Conservation (phyloP, 2,888 invertebrate genomes). For the Lingula anatina region DNA sequence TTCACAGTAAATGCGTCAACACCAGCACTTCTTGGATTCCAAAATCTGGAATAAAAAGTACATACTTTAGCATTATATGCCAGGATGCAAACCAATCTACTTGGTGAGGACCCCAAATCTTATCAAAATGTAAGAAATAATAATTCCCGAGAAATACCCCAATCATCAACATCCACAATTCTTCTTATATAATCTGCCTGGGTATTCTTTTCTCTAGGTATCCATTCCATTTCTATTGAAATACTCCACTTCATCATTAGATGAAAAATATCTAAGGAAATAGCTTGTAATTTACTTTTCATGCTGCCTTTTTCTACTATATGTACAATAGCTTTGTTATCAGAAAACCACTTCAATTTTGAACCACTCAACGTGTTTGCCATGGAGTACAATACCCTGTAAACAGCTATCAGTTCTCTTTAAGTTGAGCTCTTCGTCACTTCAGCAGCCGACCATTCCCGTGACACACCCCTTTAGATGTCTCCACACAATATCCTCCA, state of each 20-base stretch:
- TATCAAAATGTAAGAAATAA: too few relatives aligned
- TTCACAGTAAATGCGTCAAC: slow-evolving; percentile 4
- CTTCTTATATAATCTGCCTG: too few relatives aligned
- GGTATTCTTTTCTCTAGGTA: slow-evolving; percentile 8
- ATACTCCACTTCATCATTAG: slow-evolving; percentile 4
- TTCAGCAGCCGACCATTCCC: too few relatives aligned
- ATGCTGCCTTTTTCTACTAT: slow-evolving; percentile 12
- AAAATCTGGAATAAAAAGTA: slow-evolving; percentile 9
- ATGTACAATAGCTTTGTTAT: slow-evolving; percentile 9
- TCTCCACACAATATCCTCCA: too few relatives aligned
- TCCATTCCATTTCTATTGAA: slow-evolving; percentile 7
- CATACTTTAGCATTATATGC: too few relatives aligned
- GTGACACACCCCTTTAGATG: too few relatives aligned
- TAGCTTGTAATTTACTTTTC: slow-evolving; percentile 10
- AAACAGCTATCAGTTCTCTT: too few relatives aligned
- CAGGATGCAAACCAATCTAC: too few relatives aligned
- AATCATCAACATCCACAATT: too few relatives aligned
- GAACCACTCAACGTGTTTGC: slow-evolving; percentile 7
- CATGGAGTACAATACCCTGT: slow-evolving; percentile 8
- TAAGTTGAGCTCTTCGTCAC: too few relatives aligned
- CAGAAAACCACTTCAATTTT: slow-evolving; percentile 13
- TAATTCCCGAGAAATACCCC: too few relatives aligned
- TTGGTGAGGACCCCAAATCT: too few relatives aligned
- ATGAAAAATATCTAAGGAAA: slow-evolving; percentile 5
- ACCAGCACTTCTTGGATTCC: slow-evolving; percentile 3